Evolutionary conservation across 2,113 vertebrate species (phyloP), one percentile per base, ranked within the genome.

Genomic region (Malurus melanocephalus): DNA sequence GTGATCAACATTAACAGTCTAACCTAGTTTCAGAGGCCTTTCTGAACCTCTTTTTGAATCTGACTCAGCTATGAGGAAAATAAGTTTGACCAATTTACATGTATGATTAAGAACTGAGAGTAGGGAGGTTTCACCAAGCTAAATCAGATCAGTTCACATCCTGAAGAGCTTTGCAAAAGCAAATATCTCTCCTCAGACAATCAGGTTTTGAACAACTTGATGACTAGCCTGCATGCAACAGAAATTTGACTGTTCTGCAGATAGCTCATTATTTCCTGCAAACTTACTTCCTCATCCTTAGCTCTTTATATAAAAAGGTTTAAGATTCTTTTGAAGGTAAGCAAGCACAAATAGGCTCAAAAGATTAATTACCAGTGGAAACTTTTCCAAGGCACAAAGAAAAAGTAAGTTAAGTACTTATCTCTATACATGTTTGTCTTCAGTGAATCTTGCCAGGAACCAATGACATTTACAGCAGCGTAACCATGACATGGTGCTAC

Each of bases 311-410:
- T 43, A 32, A 61, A 90, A 86, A 76, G 3, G 2, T 75, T 87
- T 88, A 88, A 88, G 38, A 69, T 53, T 28, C 42, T 76, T 88
- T 84, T 85, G 71, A 90, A 73, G 15, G 68, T 80, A 82, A 73
- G 71, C 6, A 51, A 85, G 46, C 16, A 45, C 62, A 84, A 88
- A 81, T 20, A 64, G 42, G 22, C 33, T 81, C 38, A 65, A 60
- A 80, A 80, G 52, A 49, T 65, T 85, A 65, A 75, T 81, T 61
- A 56, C 12, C 0, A 1, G n/a, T 52, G 30, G 15, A 67, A 11
- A 4, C 9, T 78, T 80, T 83, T 85, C 61, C 6, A 16, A 76
- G 64, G 30, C n/a, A 65, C 32, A 73, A 68, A 85, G 51, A 76
- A 53, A 89, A 84, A 38, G 16, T 75, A 84, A 38, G 13, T 75